Evolutionary conservation across 2,888 invertebrate genomes (phyloP).

Genomic region (Steromphala cineraria): DNA sequence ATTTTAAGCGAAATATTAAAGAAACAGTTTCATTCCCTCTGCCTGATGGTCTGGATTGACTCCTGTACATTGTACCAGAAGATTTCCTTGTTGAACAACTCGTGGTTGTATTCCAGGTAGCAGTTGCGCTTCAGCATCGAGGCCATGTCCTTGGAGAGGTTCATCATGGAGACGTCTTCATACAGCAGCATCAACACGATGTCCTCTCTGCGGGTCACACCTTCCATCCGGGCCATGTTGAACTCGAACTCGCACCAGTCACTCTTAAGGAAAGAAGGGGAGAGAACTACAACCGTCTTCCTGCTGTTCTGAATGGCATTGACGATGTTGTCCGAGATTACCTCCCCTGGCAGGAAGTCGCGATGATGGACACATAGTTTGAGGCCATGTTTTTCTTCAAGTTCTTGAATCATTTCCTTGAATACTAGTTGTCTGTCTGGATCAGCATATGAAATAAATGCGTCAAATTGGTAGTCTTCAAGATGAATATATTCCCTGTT

Average conservation of each 20-base stretch:
- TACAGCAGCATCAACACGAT: constrained; percentile 11
- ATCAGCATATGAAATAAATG: constrained; percentile 16
- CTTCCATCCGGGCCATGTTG: constrained; percentile 26
- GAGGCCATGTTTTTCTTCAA: background rate
- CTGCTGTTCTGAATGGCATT: constrained; percentile 34
- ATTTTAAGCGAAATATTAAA: too few relatives aligned
- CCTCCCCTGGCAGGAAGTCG: constrained; percentile 34
- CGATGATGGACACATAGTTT: constrained; percentile 30
- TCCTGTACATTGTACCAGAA: constrained; percentile 3
- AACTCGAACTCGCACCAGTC: constrained; percentile 42
- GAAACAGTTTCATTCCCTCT: too few relatives aligned
- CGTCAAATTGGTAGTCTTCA: background rate
- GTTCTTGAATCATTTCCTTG: background rate
- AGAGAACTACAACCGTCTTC: constrained; percentile 37
- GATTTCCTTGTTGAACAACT: background rate
- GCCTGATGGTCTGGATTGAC: too few relatives aligned
- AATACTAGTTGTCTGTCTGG: background rate
- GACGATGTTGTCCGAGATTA: constrained; percentile 35
- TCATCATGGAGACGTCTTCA: background rate
- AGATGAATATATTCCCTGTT: too few relatives aligned
- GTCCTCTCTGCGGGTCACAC: constrained; percentile 18
- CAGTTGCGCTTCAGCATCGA: background rate
- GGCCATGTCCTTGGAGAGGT: background rate
- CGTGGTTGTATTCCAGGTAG: constrained; percentile 10
- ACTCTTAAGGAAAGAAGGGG: constrained; percentile 29